phyloP scores from a whole-genome alignment of 2,888 invertebrate species.

The Zonitis immaculata region DNA sequence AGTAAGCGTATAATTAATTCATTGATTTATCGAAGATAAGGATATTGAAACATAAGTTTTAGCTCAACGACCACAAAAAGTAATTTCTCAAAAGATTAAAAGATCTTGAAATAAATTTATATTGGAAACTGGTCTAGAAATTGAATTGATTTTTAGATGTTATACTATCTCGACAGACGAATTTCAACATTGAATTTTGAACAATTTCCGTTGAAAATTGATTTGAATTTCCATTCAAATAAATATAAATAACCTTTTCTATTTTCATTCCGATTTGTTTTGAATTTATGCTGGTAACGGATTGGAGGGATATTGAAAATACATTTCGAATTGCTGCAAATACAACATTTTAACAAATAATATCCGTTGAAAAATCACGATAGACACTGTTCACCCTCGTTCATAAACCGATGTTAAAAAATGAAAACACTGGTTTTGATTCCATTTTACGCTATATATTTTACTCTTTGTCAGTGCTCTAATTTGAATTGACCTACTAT shows the following conservation, averaged over 20 bases:
- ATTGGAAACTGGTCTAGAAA: neutral
- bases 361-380: slow-evolving; percentile 2
- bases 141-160: neutral
- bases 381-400: neutral
- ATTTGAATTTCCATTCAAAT: too few species aligned
- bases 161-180: too few species aligned
- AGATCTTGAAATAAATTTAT: neutral
- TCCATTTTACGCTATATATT: neutral
- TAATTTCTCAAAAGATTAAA: neutral
- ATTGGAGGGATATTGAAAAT: neutral
- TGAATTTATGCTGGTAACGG: neutral
- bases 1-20: slow-evolving; percentile 17
- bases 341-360: slow-evolving; percentile 5
- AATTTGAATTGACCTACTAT: too few species aligned
- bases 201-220: too few species aligned
- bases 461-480: too few species aligned
- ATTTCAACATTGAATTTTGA: too few species aligned
- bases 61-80: neutral
- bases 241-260: too few species aligned
- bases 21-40: neutral
- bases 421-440: neutral
- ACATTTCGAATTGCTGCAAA: neutral
- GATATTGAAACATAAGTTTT: neutral
- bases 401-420: neutral
- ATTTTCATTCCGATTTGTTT: neutral